Percentiles rank a stretch among this genome's conserved stretches.
Evolutionary conservation across 2,113 vertebrate species (phyloP).

Genomic region (Hipposideros armiger): DNA sequence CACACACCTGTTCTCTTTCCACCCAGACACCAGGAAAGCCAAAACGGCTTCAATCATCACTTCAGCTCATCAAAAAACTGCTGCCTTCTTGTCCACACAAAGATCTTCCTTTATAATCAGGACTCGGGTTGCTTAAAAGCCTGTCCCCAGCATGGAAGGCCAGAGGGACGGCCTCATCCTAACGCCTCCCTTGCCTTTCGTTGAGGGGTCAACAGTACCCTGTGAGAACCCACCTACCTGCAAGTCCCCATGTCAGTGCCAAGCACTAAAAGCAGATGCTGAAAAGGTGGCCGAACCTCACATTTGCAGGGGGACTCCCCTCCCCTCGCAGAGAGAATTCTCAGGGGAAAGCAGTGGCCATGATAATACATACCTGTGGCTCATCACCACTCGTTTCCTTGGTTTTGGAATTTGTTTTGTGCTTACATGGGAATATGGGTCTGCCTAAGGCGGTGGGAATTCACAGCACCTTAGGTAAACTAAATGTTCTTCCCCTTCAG

Average conservation of each 20-base stretch:
- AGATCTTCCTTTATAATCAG: slow-evolving; percentile 76
- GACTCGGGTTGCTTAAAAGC: slow-evolving; percentile 63
- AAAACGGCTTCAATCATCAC: slow-evolving; percentile 90
- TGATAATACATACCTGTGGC: slow-evolving; percentile 66
- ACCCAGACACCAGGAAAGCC: slow-evolving; percentile 90
- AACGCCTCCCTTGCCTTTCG: rapidly evolving
- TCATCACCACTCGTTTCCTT: slow-evolving; percentile 72
- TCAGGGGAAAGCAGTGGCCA: neutral
- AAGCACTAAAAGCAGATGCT: neutral
- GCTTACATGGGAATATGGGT: slow-evolving; percentile 41
- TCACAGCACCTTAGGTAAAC: slow-evolving; percentile 60
- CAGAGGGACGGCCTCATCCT: rapidly evolving
- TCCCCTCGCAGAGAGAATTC: neutral
- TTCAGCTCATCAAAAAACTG: slow-evolving; percentile 83
- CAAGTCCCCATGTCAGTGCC: neutral
- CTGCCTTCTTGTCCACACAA: slow-evolving; percentile 77
- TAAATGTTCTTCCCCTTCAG: slow-evolving; percentile 51
- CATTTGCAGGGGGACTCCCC: neutral
- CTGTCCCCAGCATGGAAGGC: slow-evolving; percentile 64
- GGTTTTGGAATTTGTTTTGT: slow-evolving; percentile 75
- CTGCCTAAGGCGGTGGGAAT: slow-evolving; percentile 74
- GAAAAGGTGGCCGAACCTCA: neutral
- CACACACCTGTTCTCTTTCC: slow-evolving; percentile 93
- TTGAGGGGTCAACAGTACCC: neutral
- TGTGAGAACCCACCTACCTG: neutral